Base-by-base conservation (phyloP, 2,113 vertebrate genomes). In the Mohoua ochrocephala region DNA sequence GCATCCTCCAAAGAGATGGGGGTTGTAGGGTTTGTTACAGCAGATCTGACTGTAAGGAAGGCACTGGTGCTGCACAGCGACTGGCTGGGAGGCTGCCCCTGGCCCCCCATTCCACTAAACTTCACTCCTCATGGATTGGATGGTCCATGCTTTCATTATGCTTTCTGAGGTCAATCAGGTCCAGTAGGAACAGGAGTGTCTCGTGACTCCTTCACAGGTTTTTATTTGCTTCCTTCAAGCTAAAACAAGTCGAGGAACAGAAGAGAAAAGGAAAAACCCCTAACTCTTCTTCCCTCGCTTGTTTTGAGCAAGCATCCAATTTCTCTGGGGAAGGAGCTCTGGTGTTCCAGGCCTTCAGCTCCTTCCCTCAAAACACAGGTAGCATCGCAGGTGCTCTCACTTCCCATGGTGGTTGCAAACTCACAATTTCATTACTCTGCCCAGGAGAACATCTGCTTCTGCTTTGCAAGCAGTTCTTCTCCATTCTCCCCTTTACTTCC, bases 61-160 rank as follows among this genome's bases (percentile, higher is more conserved):
- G 37, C 39, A 61, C 17, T 5, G 2, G 21, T 5, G 8, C 21
- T 70, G 77, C 67, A 68, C 1, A 0, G 35, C 0, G 0, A 19
- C 15, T 1, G 3, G 3, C 15, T 75, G 60, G 64, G 31, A 70
- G 45, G 9, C 42, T 33, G 5, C 30, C 23, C 33, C 10, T 6
- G 8, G 49, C 30, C 35, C 9, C 11, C 70, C 3, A 0, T 63
- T 71, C 47, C 23, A 12, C 31, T 64, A 68, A 77, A 60, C 24
- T 45, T 86, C 68, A 73, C 4, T 10, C 33, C 54, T 49, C 44
- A 14, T 21, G 54, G 26, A 18, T 24, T 87, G 50, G 15, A 22
- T 69, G 28, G 80, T 52, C 39, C 1, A 4, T 44, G 26, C 27
- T 73, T 81, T 84, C 20, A 27, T 73, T 81, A 44, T 75, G 17